Evolutionary conservation across 2,113 vertebrate species (phyloP).

Genomic region (Emydocephalus ijimae): DNA sequence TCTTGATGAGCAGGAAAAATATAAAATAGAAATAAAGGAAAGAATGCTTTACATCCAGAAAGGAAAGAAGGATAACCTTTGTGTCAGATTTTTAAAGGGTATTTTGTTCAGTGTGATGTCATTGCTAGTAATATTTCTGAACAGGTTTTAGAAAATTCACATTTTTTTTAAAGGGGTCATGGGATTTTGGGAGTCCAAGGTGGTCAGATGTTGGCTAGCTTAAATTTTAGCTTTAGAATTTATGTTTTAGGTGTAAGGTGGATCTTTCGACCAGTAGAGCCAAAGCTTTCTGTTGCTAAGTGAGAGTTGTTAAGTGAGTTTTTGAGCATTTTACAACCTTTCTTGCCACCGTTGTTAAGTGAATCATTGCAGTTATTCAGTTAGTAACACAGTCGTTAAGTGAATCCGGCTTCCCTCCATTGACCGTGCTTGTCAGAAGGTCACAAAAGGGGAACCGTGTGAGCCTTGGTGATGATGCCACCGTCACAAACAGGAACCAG

Average conservation of each 20-base stretch:
- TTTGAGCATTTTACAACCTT: too few species aligned
- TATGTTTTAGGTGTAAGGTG: background rate
- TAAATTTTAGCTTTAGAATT: background rate
- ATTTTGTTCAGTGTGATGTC: slow-evolving; percentile 35
- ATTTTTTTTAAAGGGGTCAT: background rate
- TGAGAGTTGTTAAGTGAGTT: too few species aligned
- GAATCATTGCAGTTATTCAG: too few species aligned
- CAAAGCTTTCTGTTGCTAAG: too few species aligned
- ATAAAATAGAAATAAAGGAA: slow-evolving; percentile 55
- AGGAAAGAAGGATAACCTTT: slow-evolving; percentile 12
- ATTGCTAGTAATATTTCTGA: slow-evolving; percentile 35
- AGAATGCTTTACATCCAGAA: slow-evolving; percentile 50
- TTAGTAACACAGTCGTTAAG: too few species aligned
- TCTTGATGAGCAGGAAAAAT: slow-evolving; percentile 33
- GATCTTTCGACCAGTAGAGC: background rate
- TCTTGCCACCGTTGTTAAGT: too few species aligned
- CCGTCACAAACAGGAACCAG: background rate
- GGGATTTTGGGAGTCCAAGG: background rate
- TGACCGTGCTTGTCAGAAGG: too few species aligned
- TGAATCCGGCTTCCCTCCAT: too few species aligned
- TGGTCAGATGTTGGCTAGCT: background rate
- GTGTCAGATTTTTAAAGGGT: slow-evolving; percentile 31
- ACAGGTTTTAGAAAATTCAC: slow-evolving; percentile 14
- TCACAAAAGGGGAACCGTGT: too few species aligned
- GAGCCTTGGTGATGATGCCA: background rate